phyloP scores from a whole-genome alignment of 2,113 vertebrate genomes.

The Pseudopodoces humilis region DNA sequence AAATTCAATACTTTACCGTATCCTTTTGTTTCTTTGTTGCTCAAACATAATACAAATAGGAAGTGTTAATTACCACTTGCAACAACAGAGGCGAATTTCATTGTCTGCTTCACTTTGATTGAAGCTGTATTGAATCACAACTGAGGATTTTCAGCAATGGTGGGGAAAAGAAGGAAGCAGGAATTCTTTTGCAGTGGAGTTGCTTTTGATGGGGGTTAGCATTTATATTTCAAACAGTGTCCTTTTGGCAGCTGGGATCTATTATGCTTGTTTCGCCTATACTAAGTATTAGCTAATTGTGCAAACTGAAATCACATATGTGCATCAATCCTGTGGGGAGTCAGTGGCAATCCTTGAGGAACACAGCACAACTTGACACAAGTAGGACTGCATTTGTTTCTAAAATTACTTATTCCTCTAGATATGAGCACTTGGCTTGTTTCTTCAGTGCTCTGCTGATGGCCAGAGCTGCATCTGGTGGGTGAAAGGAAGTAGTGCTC shows the following conservation, averaged over 20 bases:
- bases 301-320: background rate
- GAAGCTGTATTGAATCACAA: conserved; percentile 16
- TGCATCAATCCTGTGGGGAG: background rate
- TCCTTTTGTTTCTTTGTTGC: conserved; percentile 28
- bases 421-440: background rate
- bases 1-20: conserved; percentile 1
- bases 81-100: conserved; percentile 2
- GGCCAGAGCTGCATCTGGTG: conserved; percentile 1
- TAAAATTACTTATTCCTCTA: background rate
- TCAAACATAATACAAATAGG: conserved; percentile 23
- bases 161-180: background rate
- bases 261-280: background rate
- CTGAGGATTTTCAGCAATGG: background rate
- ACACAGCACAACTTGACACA: background rate
- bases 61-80: conserved; percentile 68
- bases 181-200: background rate
- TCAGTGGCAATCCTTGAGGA: background rate
- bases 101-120: conserved; percentile 34
- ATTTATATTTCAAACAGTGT: background rate
- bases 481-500: background rate
- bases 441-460: background rate
- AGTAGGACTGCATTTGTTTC: background rate
- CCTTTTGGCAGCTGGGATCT: background rate
- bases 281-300: background rate
- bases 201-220: background rate